Evolutionary conservation across 2,888 invertebrate genomes (phyloP).

Genomic region (Torymus tubicola): DNA sequence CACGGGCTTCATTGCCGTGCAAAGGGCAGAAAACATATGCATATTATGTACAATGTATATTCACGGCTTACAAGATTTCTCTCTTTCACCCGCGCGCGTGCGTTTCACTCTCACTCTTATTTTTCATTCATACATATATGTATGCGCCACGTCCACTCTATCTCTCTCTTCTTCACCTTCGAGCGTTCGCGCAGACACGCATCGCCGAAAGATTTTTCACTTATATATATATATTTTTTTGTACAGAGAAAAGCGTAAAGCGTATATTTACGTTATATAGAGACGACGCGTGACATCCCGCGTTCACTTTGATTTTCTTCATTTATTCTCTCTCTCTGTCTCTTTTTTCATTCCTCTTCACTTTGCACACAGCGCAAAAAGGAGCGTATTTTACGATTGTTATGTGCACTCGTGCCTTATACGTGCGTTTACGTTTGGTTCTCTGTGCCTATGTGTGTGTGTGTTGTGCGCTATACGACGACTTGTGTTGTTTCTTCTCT

Average conservation of each 20-base stretch:
- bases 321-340: too few relatives aligned
- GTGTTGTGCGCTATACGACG: too few relatives aligned
- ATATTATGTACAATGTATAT: constrained; percentile 64
- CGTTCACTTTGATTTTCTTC: neutral
- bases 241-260: constrained; percentile 16
- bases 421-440: neutral
- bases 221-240: constrained; percentile 12
- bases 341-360: too few relatives aligned
- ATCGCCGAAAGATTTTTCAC: constrained; percentile 4
- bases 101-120: constrained; percentile 6
- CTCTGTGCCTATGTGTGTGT: too few relatives aligned
- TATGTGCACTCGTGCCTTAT: neutral
- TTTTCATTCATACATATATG: neutral
- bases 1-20: constrained; percentile 62
- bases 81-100: neutral
- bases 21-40: constrained; percentile 63
- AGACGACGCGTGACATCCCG: neutral
- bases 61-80: constrained; percentile 57
- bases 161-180: neutral
- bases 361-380: too few relatives aligned
- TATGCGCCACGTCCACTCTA: neutral
- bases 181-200: neutral
- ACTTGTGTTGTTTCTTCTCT: too few relatives aligned
- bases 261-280: neutral
- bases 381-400: neutral